A percentile compares a stretch with the other conserved stretches of the same genome.
Evolutionary conservation across 1,140 invertebrate species (phyloP).

Genomic region (Drosophila parvula): DNA sequence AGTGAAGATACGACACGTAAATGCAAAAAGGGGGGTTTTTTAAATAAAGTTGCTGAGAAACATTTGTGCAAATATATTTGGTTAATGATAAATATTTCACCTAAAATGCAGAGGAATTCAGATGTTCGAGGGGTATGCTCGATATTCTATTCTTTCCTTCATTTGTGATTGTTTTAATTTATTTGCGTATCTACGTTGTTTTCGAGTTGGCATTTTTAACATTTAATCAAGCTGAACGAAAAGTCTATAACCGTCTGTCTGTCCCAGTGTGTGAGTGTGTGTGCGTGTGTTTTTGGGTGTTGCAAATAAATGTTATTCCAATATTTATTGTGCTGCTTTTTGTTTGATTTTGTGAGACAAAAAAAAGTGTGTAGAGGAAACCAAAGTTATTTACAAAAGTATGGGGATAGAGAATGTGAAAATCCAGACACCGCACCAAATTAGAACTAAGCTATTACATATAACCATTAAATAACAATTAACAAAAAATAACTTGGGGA

Average conservation of each 20-base stretch:
- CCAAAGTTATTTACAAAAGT: slow-evolving; percentile 44
- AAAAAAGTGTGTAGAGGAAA: slow-evolving; percentile 28
- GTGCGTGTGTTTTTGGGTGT: slow-evolving; percentile 11
- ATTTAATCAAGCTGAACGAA: slow-evolving; percentile 73
- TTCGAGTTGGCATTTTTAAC: slow-evolving; percentile 53
- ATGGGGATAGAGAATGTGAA: slow-evolving; percentile 14
- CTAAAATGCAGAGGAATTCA: slow-evolving; percentile 32
- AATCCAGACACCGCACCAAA: slow-evolving; percentile 62
- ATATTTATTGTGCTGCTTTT: slow-evolving; percentile 73
- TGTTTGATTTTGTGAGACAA: slow-evolving; percentile 47
- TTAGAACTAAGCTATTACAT: slow-evolving; percentile 64
- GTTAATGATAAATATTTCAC: slow-evolving; percentile 58
- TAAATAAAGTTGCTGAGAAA: slow-evolving; percentile 33
- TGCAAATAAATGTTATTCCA: slow-evolving; percentile 61
- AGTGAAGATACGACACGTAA: slow-evolving; percentile 25
- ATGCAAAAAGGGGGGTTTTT: slow-evolving; percentile 38
- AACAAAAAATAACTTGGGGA: slow-evolving; percentile 48
- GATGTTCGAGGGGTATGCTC: neutral
- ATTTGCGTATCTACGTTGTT: slow-evolving; percentile 42
- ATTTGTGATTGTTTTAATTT: slow-evolving; percentile 34
- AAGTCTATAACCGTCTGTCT: slow-evolving; percentile 28
- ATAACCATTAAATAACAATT: slow-evolving; percentile 73
- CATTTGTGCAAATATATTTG: slow-evolving; percentile 77
- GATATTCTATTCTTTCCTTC: slow-evolving; percentile 11
- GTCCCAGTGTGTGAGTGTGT: neutral